Conservation (phyloP, 2,797 vertebrate species). For the Sebastes paucispinis region DNA sequence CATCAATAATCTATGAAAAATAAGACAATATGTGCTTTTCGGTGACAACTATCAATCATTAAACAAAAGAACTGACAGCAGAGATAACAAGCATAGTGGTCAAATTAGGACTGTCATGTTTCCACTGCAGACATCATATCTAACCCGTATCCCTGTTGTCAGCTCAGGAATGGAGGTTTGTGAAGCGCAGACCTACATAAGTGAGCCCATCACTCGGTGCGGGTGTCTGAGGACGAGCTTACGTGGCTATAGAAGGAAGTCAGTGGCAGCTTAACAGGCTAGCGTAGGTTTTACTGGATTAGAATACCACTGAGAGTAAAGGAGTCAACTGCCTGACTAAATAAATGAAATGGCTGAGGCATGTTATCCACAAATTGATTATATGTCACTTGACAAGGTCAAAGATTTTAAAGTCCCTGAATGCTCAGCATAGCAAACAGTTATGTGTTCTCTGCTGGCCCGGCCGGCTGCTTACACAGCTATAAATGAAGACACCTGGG, state of each 20-base stretch:
- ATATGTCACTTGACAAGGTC: conserved; percentile 80
- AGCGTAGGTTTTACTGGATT: conserved; percentile 49
- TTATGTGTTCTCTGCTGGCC: conserved; percentile 56
- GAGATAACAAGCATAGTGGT: background rate
- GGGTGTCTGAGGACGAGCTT: conserved; percentile 57
- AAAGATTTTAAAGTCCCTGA: conserved; percentile 78
- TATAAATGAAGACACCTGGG: conserved; percentile 80
- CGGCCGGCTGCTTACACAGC: conserved; percentile 72
- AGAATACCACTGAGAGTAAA: conserved; percentile 55
- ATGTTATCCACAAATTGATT: conserved; percentile 79
- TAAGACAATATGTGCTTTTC: background rate
- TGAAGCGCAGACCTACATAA: conserved; percentile 33
- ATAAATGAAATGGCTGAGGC: conserved; percentile 72
- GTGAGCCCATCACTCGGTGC: conserved; percentile 48
- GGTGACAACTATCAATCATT: background rate
- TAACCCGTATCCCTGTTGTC: background rate
- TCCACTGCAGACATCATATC: background rate
- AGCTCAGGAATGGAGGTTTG: conserved; percentile 11
- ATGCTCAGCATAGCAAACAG: conserved; percentile 75
- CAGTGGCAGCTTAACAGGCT: conserved; percentile 49
- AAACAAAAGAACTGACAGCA: background rate
- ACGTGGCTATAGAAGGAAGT: conserved; percentile 49
- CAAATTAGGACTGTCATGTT: background rate
- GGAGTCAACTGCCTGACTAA: conserved; percentile 67
- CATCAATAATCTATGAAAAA: background rate